phyloP scores from a whole-genome alignment of 2,888 invertebrate genomes.

The Standfussiana lucernea region DNA sequence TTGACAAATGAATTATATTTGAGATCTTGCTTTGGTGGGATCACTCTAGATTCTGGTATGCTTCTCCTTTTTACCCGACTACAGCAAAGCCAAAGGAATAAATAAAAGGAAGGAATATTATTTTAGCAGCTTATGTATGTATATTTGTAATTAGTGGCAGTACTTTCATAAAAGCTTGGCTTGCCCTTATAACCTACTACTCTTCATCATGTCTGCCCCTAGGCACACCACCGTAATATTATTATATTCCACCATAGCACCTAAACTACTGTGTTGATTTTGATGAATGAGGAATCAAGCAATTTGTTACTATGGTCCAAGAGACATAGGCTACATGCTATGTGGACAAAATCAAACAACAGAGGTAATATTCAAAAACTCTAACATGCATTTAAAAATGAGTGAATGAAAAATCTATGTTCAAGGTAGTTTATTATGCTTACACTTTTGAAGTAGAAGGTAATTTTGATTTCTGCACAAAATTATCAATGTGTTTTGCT shows the following conservation, averaged over 20 bases:
- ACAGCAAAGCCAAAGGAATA: neutral
- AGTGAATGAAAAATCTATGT: neutral
- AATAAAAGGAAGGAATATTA: neutral
- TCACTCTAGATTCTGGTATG: slow-evolving; percentile 69
- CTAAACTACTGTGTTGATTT: neutral
- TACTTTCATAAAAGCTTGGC: no score
- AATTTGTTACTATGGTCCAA: neutral
- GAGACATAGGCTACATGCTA: neutral
- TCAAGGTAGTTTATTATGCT: slow-evolving; percentile 64
- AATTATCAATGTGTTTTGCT: slow-evolving; percentile 85
- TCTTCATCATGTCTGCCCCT: no score
- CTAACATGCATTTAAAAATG: neutral
- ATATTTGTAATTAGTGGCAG: no score
- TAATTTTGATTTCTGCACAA: slow-evolving; percentile 82
- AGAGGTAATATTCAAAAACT: neutral
- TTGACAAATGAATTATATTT: slow-evolving; percentile 66
- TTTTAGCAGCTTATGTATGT: neutral
- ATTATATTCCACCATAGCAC: neutral
- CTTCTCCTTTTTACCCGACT: slow-evolving; percentile 75
- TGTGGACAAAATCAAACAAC: neutral
- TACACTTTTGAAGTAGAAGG: slow-evolving; percentile 77
- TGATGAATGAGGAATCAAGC: neutral
- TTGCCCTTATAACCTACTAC: no score
- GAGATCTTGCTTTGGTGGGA: slow-evolving; percentile 52
- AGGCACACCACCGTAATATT: no score